Conservation (phyloP, 2,888 invertebrate genomes). For the Platycheirus albimanus region DNA sequence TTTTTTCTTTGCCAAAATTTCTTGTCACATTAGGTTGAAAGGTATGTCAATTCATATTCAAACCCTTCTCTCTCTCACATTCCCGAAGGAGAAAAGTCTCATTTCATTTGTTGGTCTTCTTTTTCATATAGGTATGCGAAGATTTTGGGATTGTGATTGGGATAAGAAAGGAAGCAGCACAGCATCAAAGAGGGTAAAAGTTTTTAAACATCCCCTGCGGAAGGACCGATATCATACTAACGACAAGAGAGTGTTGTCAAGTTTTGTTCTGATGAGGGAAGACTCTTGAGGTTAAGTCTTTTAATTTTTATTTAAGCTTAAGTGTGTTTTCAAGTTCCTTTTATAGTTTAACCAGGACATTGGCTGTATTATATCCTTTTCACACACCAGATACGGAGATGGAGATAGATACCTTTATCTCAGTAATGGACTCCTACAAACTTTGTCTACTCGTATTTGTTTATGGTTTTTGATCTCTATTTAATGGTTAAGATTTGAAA, state of each 20-base stretch:
- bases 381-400: no score
- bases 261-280: constrained; percentile 23
- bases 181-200: not conserved
- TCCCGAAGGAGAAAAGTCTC: not conserved
- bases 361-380: no score
- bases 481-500: no score
- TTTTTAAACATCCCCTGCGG: not conserved
- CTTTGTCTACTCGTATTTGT: no score
- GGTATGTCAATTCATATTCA: constrained; percentile 15
- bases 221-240: constrained; percentile 18
- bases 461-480: no score
- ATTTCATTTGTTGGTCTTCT: constrained; percentile 2
- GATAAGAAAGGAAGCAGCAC: not conserved
- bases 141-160: no score
- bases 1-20: not conserved
- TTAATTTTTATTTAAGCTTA: constrained; percentile 12
- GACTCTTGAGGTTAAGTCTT: constrained; percentile 1
- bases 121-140: no score
- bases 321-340: constrained; percentile 18
- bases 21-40: constrained; percentile 14
- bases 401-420: no score
- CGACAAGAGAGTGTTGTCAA: constrained; percentile 1
- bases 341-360: not conserved
- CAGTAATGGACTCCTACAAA: no score
- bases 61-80: not conserved